Evolutionary conservation across 2,888 invertebrate genomes (phyloP).

Genomic region (Patella caerulea): DNA sequence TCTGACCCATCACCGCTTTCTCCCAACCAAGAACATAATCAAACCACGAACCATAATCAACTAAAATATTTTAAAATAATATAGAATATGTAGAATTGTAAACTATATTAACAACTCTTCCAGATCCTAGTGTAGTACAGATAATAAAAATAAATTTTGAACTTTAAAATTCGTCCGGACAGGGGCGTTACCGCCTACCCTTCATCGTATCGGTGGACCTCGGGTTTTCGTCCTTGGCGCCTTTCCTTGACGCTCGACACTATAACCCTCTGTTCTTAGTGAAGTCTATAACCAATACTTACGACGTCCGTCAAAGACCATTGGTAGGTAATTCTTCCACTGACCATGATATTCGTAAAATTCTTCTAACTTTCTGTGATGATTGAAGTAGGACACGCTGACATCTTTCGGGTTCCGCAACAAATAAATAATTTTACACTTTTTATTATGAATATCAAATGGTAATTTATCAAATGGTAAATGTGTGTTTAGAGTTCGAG

Average conservation of each 20-base stretch:
- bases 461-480: conserved; percentile 14
- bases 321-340: conserved; percentile 19
- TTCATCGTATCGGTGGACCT: conserved; percentile 18
- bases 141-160: too few relatives aligned
- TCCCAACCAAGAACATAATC: conserved; percentile 28
- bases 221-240: not conserved
- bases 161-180: not conserved
- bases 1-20: conserved; percentile 14
- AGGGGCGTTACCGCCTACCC: not conserved
- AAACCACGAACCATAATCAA: conserved; percentile 34
- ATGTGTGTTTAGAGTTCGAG: conserved; percentile 18
- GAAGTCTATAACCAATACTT: not conserved
- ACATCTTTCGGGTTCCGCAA: conserved; percentile 26
- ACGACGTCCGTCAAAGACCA: conserved; percentile 22
- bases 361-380: conserved; percentile 5
- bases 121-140: too few relatives aligned
- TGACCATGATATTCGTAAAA: conserved; percentile 21
- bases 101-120: too few relatives aligned
- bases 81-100: too few relatives aligned
- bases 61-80: conserved; percentile 2
- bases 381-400: conserved; percentile 25
- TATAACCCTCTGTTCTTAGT: not conserved
- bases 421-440: conserved; percentile 19
- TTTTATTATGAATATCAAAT: conserved; percentile 15
- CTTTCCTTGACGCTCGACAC: not conserved